Evolutionary conservation across 2,888 invertebrate species (phyloP), one percentile per base, ranked within the genome.

Genomic region (Homarus gammarus): DNA sequence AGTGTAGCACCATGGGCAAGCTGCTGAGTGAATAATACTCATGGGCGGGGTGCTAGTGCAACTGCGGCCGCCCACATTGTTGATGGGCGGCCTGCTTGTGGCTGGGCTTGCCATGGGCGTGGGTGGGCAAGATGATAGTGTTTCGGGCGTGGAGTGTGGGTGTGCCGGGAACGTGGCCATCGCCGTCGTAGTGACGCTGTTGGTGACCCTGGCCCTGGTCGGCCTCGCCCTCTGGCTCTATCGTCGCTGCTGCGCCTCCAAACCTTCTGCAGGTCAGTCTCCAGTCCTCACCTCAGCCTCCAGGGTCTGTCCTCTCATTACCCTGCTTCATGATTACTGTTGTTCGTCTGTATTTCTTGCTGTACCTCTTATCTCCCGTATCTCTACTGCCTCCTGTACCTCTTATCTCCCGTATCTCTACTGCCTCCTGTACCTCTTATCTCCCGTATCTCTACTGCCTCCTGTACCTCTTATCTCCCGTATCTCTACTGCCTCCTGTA

Each of bases 21-120:
- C 40, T 73, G 38, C 73, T 40, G 40, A 12, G 68, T 15, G 31
- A 38, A n/a, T 8, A 31, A 38, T 73, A 44, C 38, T 73, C 40
- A 38, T 40, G 73, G 40, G 73, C 40, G 64, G 64, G 64, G 64
- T 27, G 64, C 27, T 27, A 27, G 27, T n/a, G n/a, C 73, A 3
- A 15, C 18, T 33, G 40, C 22, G 73, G 73, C 40, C 73, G 73
- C 73, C 73, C 38, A 38, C 40, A n/a, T 18, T 40, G 73, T 2
- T 38, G 73, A 40, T 73, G 73, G 73, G 73, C 73, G 73, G 40
- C 73, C 73, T 73, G 40, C 40, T 73, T 6, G 73, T 73, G 73
- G 40, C 40, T 22, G n/a, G 6, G 40, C 73, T 73, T 10, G 73
- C 73, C 40, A 40, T 73, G 73, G 73, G 73, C 73, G 73, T 73